Conservation (phyloP, 2,888 invertebrate species). For the Horisme vitalbata region DNA sequence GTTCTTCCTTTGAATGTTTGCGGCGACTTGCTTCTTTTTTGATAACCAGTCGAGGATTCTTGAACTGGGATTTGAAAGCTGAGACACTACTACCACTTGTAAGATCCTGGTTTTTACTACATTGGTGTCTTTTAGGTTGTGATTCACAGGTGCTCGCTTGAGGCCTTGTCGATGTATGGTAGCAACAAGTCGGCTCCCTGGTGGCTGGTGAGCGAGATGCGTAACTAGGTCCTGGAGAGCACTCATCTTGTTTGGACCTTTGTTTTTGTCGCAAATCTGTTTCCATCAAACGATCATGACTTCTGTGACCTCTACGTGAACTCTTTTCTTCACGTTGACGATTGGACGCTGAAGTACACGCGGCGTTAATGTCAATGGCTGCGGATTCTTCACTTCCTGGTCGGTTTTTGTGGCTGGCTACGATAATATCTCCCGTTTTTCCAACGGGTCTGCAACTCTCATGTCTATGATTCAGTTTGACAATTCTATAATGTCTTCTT, state of each 20-base stretch:
- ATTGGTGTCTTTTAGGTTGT: slow-evolving; percentile 21
- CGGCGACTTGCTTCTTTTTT: slow-evolving; percentile 60
- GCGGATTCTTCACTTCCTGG: slow-evolving; percentile 52
- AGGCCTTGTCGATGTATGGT: slow-evolving; percentile 50
- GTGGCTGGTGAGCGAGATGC: slow-evolving; percentile 44
- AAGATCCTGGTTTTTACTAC: slow-evolving; percentile 35
- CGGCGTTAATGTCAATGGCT: slow-evolving; percentile 53
- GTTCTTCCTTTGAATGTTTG: slow-evolving; percentile 54
- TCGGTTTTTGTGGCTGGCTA: slow-evolving; percentile 71
- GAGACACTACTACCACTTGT: slow-evolving; percentile 56
- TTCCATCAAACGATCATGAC: slow-evolving; percentile 51
- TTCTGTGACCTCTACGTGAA: slow-evolving; percentile 48
- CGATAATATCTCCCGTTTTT: slow-evolving; percentile 76
- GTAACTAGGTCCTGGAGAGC: slow-evolving; percentile 65
- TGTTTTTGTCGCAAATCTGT: slow-evolving; percentile 44
- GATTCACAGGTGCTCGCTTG: slow-evolving; percentile 30
- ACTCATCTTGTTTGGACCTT: slow-evolving; percentile 49
- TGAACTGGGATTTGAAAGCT: slow-evolving; percentile 40
- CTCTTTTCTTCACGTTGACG: slow-evolving; percentile 46
- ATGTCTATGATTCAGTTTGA: slow-evolving; percentile 71
- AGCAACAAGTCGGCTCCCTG: slow-evolving; percentile 64
- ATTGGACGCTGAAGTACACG: slow-evolving; percentile 46
- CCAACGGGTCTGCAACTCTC: slow-evolving; percentile 68
- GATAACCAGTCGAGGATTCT: slow-evolving; percentile 58
- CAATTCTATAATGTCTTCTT: slow-evolving; percentile 73